Evolutionary conservation across 1,140 invertebrate species (phyloP).

Genomic region (Goniozus legneri): DNA sequence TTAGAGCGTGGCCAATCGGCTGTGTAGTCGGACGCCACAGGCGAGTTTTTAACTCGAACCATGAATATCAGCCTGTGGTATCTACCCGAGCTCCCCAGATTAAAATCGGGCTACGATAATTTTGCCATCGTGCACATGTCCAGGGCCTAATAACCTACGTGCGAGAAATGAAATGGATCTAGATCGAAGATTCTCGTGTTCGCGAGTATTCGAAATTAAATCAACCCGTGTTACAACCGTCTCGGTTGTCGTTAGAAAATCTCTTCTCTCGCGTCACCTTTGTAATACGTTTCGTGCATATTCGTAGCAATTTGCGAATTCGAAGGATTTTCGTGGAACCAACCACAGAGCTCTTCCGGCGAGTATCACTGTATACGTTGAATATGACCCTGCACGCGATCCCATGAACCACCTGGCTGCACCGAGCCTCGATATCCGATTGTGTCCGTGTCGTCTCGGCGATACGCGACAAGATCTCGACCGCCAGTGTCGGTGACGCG

Average conservation of each 20-base stretch:
- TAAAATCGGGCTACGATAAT: conserved; percentile 47
- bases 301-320: conserved; percentile 5
- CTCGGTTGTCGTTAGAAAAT: not conserved
- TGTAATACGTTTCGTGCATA: too few relatives aligned
- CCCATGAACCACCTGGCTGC: conserved; percentile 31
- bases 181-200: conserved; percentile 13
- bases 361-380: conserved; percentile 30
- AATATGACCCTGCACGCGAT: conserved; percentile 44
- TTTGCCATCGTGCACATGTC: conserved; percentile 52
- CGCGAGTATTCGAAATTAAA: conserved; percentile 15
- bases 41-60: conserved; percentile 41
- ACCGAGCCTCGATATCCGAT: conserved; percentile 31
- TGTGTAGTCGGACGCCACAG: conserved; percentile 39
- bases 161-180: conserved; percentile 20
- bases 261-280: too few relatives aligned
- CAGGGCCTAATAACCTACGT: conserved; percentile 30
- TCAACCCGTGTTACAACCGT: conserved; percentile 7
- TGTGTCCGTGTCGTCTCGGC: too few relatives aligned
- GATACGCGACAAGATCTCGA: conserved; percentile 34
- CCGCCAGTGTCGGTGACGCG: conserved; percentile 13
- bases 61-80: conserved; percentile 47
- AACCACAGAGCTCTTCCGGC: conserved; percentile 40
- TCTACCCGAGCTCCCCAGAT: conserved; percentile 33
- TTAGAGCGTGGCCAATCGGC: conserved; percentile 27
- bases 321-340: conserved; percentile 20